Evolutionary conservation across 2,797 vertebrate species (phyloP).

Genomic region (Merluccius polli): DNA sequence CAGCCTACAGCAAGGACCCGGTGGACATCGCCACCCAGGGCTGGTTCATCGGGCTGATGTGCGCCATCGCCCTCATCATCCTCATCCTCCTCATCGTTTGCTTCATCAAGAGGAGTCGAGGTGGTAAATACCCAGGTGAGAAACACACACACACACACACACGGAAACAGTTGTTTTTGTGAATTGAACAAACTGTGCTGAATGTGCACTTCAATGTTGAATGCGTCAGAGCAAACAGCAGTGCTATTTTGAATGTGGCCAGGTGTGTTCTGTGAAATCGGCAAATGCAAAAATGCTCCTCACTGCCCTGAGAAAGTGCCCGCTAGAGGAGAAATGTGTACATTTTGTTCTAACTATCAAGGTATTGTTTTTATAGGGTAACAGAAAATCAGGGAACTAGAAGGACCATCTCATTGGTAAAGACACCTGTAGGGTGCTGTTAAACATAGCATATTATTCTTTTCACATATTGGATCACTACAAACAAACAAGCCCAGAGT

Average conservation of each 20-base stretch:
- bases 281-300: not conserved
- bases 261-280: not conserved
- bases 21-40: slow-evolving; percentile 96
- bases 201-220: too few relatives aligned
- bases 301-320: not conserved
- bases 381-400: not conserved
- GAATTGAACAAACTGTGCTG: not conserved
- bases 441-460: not conserved
- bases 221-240: not conserved
- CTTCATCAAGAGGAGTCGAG: slow-evolving; percentile 98
- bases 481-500: not conserved
- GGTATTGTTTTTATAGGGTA: not conserved
- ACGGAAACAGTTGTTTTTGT: not conserved
- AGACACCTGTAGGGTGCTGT: not conserved
- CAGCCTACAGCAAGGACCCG: slow-evolving; percentile 90
- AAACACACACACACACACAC: not conserved
- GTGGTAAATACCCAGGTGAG: slow-evolving; percentile 94
- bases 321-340: not conserved
- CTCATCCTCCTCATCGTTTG: slow-evolving; percentile 96
- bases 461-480: not conserved
- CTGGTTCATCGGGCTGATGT: slow-evolving; percentile 99
- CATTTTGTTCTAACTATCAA: not conserved
- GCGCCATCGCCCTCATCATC: slow-evolving; percentile 93
- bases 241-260: not conserved
- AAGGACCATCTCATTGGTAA: not conserved